phyloP scores from a whole-genome alignment of 2,797 vertebrate genomes.

The Myiotriccus ornatus region DNA sequence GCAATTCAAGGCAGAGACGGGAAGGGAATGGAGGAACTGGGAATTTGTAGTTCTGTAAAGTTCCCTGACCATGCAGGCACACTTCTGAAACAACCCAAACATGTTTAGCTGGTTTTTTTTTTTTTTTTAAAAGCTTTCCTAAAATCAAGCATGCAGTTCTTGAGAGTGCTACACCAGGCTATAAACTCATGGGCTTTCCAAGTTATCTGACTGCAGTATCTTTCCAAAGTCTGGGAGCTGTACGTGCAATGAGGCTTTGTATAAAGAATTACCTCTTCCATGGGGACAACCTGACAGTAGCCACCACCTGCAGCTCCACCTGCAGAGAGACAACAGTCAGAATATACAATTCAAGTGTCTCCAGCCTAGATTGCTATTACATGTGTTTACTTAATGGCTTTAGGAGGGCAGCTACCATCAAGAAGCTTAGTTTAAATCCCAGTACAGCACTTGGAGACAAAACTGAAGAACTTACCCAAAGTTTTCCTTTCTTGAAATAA shows the following conservation, averaged over 20 bases:
- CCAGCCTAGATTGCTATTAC: not conserved
- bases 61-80: not conserved
- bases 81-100: not conserved
- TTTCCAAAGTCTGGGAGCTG: not conserved
- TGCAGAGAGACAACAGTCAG: conserved; percentile 66
- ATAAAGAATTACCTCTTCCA: conserved; percentile 91
- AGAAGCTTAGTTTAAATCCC: not conserved
- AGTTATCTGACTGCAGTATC: not conserved
- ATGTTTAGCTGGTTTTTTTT: not conserved
- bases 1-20: not conserved
- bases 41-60: not conserved
- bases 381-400: not conserved
- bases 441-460: not conserved
- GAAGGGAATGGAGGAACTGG: not conserved
- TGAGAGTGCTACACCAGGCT: not conserved
- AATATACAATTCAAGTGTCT: not conserved
- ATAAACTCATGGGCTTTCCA: not conserved
- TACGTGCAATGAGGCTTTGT: not conserved
- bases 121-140: not conserved
- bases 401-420: not conserved
- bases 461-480: not conserved
- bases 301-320: conserved; percentile 98
- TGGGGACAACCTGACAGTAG: conserved; percentile 97
- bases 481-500: not conserved
- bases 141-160: not conserved